Conservation (phyloP, 2,888 invertebrate genomes). For the Callyntrura sp. region DNA sequence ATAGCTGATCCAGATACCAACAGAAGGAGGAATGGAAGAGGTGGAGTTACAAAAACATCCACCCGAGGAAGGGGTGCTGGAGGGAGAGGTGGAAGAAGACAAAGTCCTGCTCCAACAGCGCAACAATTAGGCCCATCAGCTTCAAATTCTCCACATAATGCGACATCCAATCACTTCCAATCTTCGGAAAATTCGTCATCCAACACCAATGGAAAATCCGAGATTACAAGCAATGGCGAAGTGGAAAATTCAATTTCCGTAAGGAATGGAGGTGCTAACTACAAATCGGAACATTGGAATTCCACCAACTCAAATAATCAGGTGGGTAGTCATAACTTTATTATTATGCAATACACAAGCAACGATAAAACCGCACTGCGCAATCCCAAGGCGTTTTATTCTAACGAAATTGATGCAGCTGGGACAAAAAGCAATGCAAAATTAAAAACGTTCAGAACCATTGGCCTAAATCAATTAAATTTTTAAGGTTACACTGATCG, state of each 20-base stretch:
- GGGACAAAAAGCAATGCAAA: slow-evolving; percentile 70
- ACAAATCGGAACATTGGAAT: slow-evolving; percentile 63
- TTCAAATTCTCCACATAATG: slow-evolving; percentile 43
- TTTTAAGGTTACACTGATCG: slow-evolving; percentile 80
- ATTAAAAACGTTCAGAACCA: slow-evolving; percentile 77
- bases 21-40: slow-evolving; percentile 69
- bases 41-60: slow-evolving; percentile 68
- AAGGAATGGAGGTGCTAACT: slow-evolving; percentile 47
- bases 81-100: slow-evolving; percentile 64
- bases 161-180: slow-evolving; percentile 62
- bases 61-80: slow-evolving; percentile 72
- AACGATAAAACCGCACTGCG: too few relatives aligned
- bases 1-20: slow-evolving; percentile 79
- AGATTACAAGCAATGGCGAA: slow-evolving; percentile 54
- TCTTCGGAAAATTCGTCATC: slow-evolving; percentile 56
- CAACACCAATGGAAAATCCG: slow-evolving; percentile 56
- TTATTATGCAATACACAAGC: too few relatives aligned
- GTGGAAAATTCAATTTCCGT: slow-evolving; percentile 32
- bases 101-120: slow-evolving; percentile 65
- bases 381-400: too few relatives aligned
- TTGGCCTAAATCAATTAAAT: slow-evolving; percentile 75
- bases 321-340: slow-evolving; percentile 32
- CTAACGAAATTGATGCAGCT: background rate
- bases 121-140: slow-evolving; percentile 44
- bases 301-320: slow-evolving; percentile 58